Conservation (phyloP, 2,113 vertebrate species). For the Notarius quadriscutis region DNA sequence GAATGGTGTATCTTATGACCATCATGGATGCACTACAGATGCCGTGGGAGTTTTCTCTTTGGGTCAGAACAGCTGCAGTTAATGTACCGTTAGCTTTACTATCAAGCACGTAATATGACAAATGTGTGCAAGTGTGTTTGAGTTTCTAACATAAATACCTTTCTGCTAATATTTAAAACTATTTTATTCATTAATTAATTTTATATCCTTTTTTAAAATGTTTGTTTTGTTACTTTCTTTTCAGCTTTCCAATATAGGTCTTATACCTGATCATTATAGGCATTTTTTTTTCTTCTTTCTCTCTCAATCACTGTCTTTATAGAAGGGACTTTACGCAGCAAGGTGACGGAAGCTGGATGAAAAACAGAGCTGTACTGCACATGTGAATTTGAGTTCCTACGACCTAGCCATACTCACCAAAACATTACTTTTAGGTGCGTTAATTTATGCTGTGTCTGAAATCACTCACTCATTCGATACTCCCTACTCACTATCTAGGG, state of each 20-base stretch:
- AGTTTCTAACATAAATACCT: background rate
- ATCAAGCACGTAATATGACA: slow-evolving; percentile 16
- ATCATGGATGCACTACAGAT: background rate
- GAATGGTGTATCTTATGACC: slow-evolving; percentile 8
- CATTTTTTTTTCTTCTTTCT: background rate
- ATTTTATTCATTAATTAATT: background rate
- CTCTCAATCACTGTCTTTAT: background rate
- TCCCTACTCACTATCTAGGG: too few relatives aligned
- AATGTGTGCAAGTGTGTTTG: slow-evolving; percentile 1
- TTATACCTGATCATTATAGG: background rate
- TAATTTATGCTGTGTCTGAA: background rate
- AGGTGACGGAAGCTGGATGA: background rate
- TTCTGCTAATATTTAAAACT: background rate
- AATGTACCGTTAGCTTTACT: background rate
- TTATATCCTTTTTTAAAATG: background rate
- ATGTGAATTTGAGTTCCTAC: background rate
- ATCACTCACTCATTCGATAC: too few relatives aligned
- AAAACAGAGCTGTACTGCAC: background rate
- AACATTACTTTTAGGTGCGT: background rate
- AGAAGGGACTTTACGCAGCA: background rate
- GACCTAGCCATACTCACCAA: background rate
- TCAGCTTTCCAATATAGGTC: background rate
- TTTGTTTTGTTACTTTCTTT: background rate
- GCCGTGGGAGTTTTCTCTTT: slow-evolving; percentile 23
- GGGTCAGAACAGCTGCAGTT: slow-evolving; percentile 17